Evolutionary conservation across 2,113 vertebrate species (phyloP).

Genomic region (Prietella phreatophila): DNA sequence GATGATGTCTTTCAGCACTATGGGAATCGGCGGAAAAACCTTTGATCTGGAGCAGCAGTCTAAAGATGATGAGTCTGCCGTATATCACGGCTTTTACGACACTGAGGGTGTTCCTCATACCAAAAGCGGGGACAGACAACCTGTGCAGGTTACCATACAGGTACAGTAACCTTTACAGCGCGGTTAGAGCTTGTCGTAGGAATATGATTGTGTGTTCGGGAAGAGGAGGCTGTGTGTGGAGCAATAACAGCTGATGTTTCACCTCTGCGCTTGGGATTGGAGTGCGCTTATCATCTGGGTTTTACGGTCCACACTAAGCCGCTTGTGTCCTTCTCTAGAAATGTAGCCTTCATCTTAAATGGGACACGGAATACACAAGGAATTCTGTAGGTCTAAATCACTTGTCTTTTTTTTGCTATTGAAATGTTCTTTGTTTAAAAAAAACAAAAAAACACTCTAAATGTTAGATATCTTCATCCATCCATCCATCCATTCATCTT

Average conservation of each 20-base stretch:
- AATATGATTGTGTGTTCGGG: neutral
- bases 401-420: neutral
- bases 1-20: slow-evolving; percentile 76
- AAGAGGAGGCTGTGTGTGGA: neutral
- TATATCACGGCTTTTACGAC: slow-evolving; percentile 85
- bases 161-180: slow-evolving; percentile 64
- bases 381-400: neutral
- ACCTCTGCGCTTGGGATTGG: neutral
- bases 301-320: slow-evolving; percentile 9
- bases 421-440: too few relatives aligned
- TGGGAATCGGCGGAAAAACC: slow-evolving; percentile 85
- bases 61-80: slow-evolving; percentile 80
- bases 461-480: neutral
- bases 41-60: slow-evolving; percentile 89
- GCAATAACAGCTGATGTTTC: neutral
- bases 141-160: slow-evolving; percentile 88
- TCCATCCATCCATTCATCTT: too few relatives aligned
- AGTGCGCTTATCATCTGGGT: neutral
- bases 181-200: neutral
- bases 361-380: neutral
- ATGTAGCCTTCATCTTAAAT: neutral
- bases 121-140: slow-evolving; percentile 95
- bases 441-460: too few relatives aligned
- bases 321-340: neutral
- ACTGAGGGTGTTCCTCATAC: slow-evolving; percentile 95